Evolutionary conservation across 1,140 invertebrate genomes (phyloP).

Genomic region (Lanistes nyassanus): DNA sequence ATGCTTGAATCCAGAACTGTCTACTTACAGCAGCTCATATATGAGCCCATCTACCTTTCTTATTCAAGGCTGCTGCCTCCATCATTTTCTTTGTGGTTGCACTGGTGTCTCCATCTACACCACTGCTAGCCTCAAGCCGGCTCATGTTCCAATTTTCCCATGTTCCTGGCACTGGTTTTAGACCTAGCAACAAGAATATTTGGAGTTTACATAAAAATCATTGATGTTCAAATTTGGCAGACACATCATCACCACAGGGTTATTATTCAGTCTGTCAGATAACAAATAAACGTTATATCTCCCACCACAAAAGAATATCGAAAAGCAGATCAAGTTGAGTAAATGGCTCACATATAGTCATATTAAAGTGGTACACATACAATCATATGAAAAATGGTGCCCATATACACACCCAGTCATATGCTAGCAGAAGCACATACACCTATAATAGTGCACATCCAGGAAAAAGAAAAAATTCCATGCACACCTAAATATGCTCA

Average conservation of each 20-base stretch:
- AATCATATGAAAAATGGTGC: not conserved
- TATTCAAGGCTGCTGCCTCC: conserved; percentile 54
- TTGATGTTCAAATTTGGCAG: too few species aligned
- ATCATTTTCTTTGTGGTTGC: conserved; percentile 45
- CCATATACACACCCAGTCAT: not conserved
- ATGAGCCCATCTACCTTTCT: conserved; percentile 43
- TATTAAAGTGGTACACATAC: not conserved
- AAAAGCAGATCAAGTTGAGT: too few species aligned
- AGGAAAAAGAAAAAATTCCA: too few species aligned
- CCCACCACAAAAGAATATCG: too few species aligned
- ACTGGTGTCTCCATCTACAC: conserved; percentile 36
- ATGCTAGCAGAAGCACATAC: not conserved
- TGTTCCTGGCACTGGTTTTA: conserved; percentile 50
- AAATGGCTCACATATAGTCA: not conserved
- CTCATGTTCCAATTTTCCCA: conserved; percentile 54
- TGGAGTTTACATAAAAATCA: too few species aligned
- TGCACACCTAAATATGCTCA: too few species aligned
- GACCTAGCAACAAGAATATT: conserved; percentile 33
- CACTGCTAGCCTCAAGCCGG: conserved; percentile 45
- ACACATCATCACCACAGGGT: too few species aligned
- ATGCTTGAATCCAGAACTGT: not conserved
- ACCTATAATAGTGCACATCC: too few species aligned
- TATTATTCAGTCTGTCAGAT: too few species aligned
- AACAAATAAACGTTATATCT: too few species aligned
- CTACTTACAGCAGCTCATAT: too few species aligned